Conservation (phyloP, 2,888 invertebrate genomes). For the Cataglyphis altisquamis region DNA sequence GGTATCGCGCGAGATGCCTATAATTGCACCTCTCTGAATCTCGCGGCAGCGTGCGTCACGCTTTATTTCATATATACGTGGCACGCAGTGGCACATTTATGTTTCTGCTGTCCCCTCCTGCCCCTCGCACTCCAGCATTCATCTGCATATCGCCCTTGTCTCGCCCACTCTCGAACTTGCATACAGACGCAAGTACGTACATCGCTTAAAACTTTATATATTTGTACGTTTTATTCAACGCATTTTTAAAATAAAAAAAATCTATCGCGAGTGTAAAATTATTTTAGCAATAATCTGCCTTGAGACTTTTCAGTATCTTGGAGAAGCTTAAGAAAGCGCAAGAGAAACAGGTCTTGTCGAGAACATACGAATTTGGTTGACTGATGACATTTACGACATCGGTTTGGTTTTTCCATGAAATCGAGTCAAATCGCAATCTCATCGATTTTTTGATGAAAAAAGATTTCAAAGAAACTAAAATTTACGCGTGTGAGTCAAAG, state of each 20-base stretch:
- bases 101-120: not conserved
- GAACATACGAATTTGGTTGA: not conserved
- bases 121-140: not conserved
- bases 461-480: not conserved
- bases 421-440: not conserved
- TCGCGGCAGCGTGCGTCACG: not conserved
- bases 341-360: not conserved
- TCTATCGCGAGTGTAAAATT: not conserved
- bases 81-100: slow-evolving; percentile 6
- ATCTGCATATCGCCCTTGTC: slow-evolving; percentile 8
- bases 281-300: not conserved
- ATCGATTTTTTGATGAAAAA: not conserved
- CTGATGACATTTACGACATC: not conserved
- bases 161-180: not conserved
- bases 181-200: not conserved
- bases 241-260: not conserved
- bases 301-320: not conserved
- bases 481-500: slow-evolving; percentile 34
- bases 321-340: not conserved
- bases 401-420: not conserved
- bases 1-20: slow-evolving; percentile 13
- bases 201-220: not conserved
- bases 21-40: slow-evolving; percentile 31
- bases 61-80: slow-evolving; percentile 12
- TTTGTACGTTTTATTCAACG: not conserved